Percentiles rank a stretch among this genome's conserved stretches.
Evolutionary conservation across 2,113 vertebrate genomes (phyloP).

Genomic region (Dendropsophus ebraccatus): DNA sequence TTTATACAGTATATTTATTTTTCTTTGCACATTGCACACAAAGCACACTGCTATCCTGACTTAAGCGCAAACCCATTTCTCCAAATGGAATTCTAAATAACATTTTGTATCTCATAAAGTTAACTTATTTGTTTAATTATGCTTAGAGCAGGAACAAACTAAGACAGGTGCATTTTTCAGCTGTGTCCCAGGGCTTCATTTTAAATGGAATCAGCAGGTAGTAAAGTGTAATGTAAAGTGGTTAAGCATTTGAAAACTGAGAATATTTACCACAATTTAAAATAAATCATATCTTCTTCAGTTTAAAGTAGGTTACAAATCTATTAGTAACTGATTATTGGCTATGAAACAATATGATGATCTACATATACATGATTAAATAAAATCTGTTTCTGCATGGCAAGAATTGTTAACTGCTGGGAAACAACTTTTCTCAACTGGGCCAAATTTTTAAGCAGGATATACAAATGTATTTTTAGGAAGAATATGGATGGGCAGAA

Average conservation of each 20-base stretch:
- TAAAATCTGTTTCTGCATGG: no score
- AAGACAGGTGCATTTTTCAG: conserved; percentile 44
- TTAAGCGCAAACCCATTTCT: background rate
- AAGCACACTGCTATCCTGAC: background rate
- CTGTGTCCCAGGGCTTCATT: conserved; percentile 32
- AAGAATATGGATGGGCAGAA: no score
- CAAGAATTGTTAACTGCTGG: no score
- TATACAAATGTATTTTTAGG: no score
- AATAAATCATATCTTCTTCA: background rate
- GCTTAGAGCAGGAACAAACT: conserved; percentile 21
- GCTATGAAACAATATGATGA: conserved; percentile 1
- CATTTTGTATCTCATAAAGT: conserved; percentile 42
- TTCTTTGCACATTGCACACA: conserved; percentile 2
- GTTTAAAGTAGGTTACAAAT: background rate
- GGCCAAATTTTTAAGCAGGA: background rate
- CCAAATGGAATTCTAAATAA: background rate
- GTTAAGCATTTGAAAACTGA: conserved; percentile 33
- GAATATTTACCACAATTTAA: background rate
- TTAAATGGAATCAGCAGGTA: conserved; percentile 42
- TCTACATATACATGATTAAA: no score
- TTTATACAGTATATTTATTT: conserved; percentile 18
- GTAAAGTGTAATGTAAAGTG: conserved; percentile 35
- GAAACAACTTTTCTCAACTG: background rate
- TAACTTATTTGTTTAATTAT: conserved; percentile 51
- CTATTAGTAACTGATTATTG: conserved; percentile 1